These are phyloP conservation scores for Scarus forsteni DNA, from an alignment of 2,797 vertebrate genomes.

Conservation along the genomic window DNA sequence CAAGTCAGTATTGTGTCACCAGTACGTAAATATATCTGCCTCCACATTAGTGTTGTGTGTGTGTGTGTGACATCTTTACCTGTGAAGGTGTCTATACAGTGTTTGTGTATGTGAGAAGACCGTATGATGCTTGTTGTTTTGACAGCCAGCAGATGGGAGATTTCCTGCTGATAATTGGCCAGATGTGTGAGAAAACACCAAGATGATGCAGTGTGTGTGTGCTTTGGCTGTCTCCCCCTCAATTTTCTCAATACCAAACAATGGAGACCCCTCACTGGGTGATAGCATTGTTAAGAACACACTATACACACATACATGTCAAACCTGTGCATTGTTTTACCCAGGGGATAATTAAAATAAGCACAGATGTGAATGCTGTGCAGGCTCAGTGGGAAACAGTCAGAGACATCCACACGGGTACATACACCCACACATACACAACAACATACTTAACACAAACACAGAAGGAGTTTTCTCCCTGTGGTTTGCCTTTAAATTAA, in stretches of 20 bases:
- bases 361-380: conserved; percentile 8
- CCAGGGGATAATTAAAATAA: conserved; percentile 38
- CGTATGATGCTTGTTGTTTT: conserved; percentile 51
- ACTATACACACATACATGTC: background rate
- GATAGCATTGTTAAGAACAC: conserved; percentile 4
- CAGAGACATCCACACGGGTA: conserved; percentile 12
- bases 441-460: conserved; percentile 18
- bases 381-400: conserved; percentile 25
- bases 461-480: conserved; percentile 24
- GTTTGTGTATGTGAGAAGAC: conserved; percentile 3
- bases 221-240: conserved; percentile 4
- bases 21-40: conserved; percentile 2
- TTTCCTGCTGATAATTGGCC: conserved; percentile 59
- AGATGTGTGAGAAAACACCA: conserved; percentile 44
- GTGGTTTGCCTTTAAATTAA: conserved; percentile 22
- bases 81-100: conserved; percentile 2
- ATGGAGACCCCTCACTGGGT: conserved; percentile 24
- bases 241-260: conserved; percentile 35
- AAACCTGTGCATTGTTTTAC: conserved; percentile 16
- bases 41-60: background rate
- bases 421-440: conserved; percentile 20
- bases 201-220: background rate
- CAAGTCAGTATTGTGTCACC: conserved; percentile 15
- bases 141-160: conserved; percentile 66
- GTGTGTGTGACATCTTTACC: background rate